Evolutionary conservation across 1,140 invertebrate genomes (phyloP), one percentile per base, ranked within the genome.

Genomic region (Cepaea nemoralis): DNA sequence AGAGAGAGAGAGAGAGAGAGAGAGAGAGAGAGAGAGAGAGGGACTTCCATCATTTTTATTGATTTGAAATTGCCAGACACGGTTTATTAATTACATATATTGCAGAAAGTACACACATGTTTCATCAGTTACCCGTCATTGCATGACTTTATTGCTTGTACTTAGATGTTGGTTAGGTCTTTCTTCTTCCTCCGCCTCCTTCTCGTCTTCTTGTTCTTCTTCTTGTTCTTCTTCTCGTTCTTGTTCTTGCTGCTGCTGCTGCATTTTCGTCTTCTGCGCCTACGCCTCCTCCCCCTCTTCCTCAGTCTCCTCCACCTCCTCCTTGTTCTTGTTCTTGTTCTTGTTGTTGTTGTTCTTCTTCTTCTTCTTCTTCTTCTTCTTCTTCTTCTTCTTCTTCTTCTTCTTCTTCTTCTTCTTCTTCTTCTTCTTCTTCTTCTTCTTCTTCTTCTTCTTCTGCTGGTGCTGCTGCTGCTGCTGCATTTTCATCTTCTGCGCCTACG

Each of bases 311-410:
- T 35, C 70, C 31, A 10, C 31, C 70, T 40, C 14, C 33, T 40
- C 33, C 39, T 73, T 73, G 12, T 73, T n/a, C 70, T 37, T 35
- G 12, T 73, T n/a, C 31, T 37, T n/a, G 6, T 40, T 40, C 70
- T 37, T 35, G 12, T 40, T 14, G 12, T 73, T n/a, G 6, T 40
- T 35, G 19, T 40, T 73, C 37, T 40, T 40, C 70, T 73, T 40
- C 70, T 73, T 35, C 70, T 40, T n/a, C 31, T 40, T 14, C 70
- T 73, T n/a, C 70, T 40, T 73, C 70, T 37, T 10, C 31, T 40
- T n/a, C 70, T 73, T 12, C 70, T 73, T 73, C 70, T 40, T n/a
- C 39, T 40, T 14, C 70, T 73, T 35, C 70, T 12, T 35, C 70
- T 40, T n/a, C 39, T 40, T n/a, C 70, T 73, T 35, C 70, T 40